Conservation (phyloP, 2,797 vertebrate genomes). For the Pangasius krempfi region DNA sequence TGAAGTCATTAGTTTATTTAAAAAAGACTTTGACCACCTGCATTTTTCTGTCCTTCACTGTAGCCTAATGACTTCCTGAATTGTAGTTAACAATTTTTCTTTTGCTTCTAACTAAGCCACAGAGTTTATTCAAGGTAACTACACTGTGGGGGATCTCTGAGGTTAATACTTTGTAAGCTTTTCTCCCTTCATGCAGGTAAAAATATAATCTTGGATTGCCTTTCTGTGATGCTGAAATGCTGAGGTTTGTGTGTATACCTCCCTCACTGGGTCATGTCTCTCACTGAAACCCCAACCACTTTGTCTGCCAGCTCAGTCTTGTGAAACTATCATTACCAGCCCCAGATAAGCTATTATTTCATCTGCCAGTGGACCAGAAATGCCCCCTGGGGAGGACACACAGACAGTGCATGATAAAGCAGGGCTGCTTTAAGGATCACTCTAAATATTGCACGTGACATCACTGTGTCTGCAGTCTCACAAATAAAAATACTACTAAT, state of each 20-base stretch:
- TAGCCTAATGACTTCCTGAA: not conserved
- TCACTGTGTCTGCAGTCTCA: constrained; percentile 59
- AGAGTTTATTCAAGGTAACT: constrained; percentile 25
- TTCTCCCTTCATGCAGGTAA: constrained; percentile 26
- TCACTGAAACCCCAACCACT: constrained; percentile 36
- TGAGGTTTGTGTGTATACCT: constrained; percentile 38
- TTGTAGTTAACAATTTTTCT: not conserved
- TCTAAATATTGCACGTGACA: constrained; percentile 60
- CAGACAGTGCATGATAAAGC: constrained; percentile 31
- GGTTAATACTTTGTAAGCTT: constrained; percentile 42
- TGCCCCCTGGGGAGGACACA: constrained; percentile 24
- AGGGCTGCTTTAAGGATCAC: constrained; percentile 19
- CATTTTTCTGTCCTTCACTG: not conserved
- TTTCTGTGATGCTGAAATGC: constrained; percentile 27
- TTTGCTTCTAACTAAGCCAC: not conserved
- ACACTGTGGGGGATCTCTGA: constrained; percentile 14
- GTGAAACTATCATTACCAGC: constrained; percentile 47
- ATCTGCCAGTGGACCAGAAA: constrained; percentile 41
- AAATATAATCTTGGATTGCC: constrained; percentile 35
- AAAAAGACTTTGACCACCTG: constrained; percentile 2
- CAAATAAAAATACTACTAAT: constrained; percentile 16
- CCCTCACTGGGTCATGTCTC: constrained; percentile 41
- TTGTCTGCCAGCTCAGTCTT: constrained; percentile 42
- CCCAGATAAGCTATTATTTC: constrained; percentile 42
- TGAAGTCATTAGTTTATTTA: not conserved